These are phyloP conservation scores for Leptinotarsa haldemani DNA, from an alignment of 2,888 invertebrate genomes.

Conservation along the genomic window DNA sequence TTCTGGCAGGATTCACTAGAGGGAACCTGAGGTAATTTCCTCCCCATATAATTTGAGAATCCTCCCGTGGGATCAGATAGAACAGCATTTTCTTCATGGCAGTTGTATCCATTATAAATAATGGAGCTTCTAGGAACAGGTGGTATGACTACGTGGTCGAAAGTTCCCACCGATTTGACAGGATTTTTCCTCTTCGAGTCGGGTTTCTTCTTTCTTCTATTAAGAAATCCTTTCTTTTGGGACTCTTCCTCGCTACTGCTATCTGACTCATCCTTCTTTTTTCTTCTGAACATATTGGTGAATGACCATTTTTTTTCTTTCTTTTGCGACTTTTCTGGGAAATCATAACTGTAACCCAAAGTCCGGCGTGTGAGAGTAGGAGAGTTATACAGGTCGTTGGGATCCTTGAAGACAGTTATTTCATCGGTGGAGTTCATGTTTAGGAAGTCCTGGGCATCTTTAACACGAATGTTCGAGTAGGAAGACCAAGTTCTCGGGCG, in stretches of 20 bases:
- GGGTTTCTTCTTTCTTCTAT: slow-evolving; percentile 63
- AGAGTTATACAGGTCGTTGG: slow-evolving; percentile 53
- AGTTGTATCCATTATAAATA: slow-evolving; percentile 49
- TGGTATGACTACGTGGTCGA: slow-evolving; percentile 74
- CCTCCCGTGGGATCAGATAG: slow-evolving; percentile 70
- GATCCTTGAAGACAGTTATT: slow-evolving; percentile 51
- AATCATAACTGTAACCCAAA: slow-evolving; percentile 68
- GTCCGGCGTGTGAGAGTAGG: slow-evolving; percentile 59
- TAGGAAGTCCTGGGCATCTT: slow-evolving; percentile 53
- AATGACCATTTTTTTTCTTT: slow-evolving; percentile 83
- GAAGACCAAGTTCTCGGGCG: slow-evolving; percentile 64
- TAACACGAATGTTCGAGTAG: slow-evolving; percentile 59
- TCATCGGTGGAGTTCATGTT: slow-evolving; percentile 64
- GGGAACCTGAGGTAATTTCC: slow-evolving; percentile 53
- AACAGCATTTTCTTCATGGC: slow-evolving; percentile 68
- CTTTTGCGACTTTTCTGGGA: slow-evolving; percentile 67
- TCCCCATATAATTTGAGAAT: slow-evolving; percentile 53
- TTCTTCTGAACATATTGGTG: slow-evolving; percentile 81
- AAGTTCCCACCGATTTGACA: slow-evolving; percentile 69
- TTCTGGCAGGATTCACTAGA: slow-evolving; percentile 60
- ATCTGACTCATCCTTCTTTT: slow-evolving; percentile 76
- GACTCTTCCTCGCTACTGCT: slow-evolving; percentile 69
- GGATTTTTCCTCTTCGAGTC: slow-evolving; percentile 68
- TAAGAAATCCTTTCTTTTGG: slow-evolving; percentile 61
- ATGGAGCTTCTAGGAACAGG: slow-evolving; percentile 45